Base-by-base conservation (phyloP, 2,797 vertebrate species). In the Onychomys arenicola region DNA sequence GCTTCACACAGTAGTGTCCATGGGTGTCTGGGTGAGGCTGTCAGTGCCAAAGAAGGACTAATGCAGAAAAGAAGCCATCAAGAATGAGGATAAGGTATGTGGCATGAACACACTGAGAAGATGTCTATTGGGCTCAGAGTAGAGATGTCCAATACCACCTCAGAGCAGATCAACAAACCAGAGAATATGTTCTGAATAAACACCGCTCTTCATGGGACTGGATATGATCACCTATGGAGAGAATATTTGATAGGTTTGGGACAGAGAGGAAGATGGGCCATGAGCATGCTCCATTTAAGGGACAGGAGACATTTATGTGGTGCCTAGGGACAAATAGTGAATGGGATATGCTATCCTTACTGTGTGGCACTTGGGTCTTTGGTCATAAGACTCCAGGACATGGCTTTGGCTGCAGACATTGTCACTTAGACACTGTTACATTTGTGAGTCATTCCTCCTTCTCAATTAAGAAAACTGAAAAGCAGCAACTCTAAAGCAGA, bases 191-290 rank as follows among this genome's bases (percentile, higher is more conserved):
- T 10, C 1, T 14, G 43, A 8, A 14, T 76, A 59, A 34, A 57
- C 3, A 0, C 0, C 1, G 32, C 29, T 46, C 21, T 73, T 63
- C 27, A 69, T 3, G 27, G 49, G 27, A 12, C 16, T 12, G 49
- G 16, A 23, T 12, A 12, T 32, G 55, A 23, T 9, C 16, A 43
- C 69, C 37, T 27, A 59, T 43, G 3, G 43, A 52, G 57, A 71
- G n/a, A 52, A 6, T 0, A n/a, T 9, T 2, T 5, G 2, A 49
- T 1, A 12, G 46, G 3, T 4, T 43, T 0, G 6, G 69, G 34
- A 55, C 3, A 80, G 67, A 80, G 69, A 69, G 32, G 16, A 84
- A 67, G 83, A 6, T 2, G 23, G 52, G 32, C 16, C 10, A 61
- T 8, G 29, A 52, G 25, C n/a, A 10, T 3, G 43, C 32, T 25